phyloP scores from a whole-genome alignment of 2,113 vertebrate genomes.

The Syrmaticus mikado region DNA sequence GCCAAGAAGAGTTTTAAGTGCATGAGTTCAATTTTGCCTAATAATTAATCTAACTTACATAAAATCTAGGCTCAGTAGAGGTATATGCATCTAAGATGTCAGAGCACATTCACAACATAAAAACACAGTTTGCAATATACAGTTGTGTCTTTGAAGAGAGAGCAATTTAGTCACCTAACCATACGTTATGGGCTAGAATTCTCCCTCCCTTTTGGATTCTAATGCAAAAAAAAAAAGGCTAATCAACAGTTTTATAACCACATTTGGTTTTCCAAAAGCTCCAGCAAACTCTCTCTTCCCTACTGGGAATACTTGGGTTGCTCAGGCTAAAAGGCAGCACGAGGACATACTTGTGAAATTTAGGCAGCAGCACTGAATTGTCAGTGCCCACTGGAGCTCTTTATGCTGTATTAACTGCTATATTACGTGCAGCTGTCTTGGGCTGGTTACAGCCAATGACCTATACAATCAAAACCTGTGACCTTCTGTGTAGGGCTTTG shows the following conservation, averaged over 20 bases:
- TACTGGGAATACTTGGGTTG: neutral
- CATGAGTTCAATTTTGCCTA: neutral
- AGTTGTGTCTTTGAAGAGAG: neutral
- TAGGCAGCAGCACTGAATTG: neutral
- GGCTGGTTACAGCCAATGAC: neutral
- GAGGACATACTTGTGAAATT: neutral
- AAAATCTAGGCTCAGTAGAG: neutral
- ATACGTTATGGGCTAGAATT: neutral
- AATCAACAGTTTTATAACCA: neutral
- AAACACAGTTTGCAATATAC: neutral
- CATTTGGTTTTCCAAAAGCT: neutral
- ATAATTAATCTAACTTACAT: conserved; percentile 16
- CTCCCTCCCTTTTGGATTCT: neutral
- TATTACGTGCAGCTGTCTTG: neutral
- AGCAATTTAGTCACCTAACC: neutral
- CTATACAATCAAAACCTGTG: neutral
- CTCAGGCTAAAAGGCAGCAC: neutral
- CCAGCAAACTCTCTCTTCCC: neutral
- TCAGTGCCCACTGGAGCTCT: neutral
- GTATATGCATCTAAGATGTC: neutral
- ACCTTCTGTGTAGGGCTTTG: neutral
- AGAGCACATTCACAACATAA: neutral
- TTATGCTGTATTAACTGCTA: neutral
- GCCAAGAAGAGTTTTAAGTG: neutral
- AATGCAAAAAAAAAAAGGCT: neutral